Conservation (phyloP, 2,113 vertebrate species). For the Rhinolophus sinicus region DNA sequence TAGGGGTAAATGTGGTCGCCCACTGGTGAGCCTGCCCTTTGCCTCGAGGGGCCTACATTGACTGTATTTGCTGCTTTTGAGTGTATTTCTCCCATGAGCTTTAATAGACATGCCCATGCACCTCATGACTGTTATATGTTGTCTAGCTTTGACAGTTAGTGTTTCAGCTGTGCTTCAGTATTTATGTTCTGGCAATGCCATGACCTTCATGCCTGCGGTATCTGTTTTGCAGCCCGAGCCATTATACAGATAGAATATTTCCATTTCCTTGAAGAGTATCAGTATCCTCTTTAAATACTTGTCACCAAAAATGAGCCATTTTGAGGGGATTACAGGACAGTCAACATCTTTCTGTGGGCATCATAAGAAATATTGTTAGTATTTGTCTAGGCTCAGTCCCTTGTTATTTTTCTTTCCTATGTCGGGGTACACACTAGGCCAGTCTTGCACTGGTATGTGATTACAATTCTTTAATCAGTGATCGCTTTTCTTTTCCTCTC, state of each 20-base stretch:
- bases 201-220: neutral
- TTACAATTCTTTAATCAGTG: neutral
- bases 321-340: neutral
- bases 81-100: neutral
- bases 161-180: neutral
- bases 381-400: neutral
- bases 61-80: neutral
- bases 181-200: neutral
- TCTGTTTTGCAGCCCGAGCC: neutral
- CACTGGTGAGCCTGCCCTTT: neutral
- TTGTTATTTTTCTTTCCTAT: neutral
- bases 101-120: neutral
- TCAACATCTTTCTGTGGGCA: neutral
- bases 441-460: neutral
- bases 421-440: neutral
- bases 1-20: neutral
- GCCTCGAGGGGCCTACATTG: neutral
- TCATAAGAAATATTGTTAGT: neutral
- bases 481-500: neutral
- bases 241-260: neutral
- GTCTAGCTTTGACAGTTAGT: neutral
- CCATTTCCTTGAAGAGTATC: neutral
- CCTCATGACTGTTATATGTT: neutral
- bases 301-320: slow-evolving; percentile 10
- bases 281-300: slow-evolving; percentile 35